Conservation (phyloP, 2,113 vertebrate species). For the Paradisaea rubra region DNA sequence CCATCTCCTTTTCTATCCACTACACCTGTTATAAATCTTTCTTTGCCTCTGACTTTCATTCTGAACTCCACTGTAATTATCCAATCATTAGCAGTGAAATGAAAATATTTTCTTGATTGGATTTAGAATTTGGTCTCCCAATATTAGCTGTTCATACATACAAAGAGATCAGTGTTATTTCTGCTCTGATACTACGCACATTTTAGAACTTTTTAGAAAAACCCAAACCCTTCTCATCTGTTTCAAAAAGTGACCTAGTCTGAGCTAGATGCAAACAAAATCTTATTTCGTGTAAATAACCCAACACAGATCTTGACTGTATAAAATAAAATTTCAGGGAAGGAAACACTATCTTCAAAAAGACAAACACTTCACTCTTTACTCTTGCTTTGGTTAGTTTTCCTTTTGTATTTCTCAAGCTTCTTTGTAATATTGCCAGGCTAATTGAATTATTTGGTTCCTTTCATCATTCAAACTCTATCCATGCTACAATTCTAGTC, state of each 20-base stretch:
- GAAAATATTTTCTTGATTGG: background rate
- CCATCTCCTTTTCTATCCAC: background rate
- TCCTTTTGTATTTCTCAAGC: background rate
- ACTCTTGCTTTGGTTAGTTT: background rate
- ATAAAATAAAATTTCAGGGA: background rate
- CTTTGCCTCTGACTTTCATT: background rate
- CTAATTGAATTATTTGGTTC: background rate
- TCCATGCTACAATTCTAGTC: background rate
- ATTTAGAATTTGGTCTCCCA: background rate
- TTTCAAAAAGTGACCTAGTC: background rate
- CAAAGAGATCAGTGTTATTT: background rate
- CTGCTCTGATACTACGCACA: background rate
- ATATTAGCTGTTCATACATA: background rate
- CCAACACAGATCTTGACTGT: background rate
- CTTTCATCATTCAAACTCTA: background rate
- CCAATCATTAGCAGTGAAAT: background rate
- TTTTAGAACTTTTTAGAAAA: background rate
- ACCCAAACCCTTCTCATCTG: background rate
- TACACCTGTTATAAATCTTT: background rate
- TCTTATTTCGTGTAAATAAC: background rate
- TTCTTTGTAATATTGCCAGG: background rate
- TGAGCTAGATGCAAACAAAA: background rate
- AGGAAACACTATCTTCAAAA: background rate
- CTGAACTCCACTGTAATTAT: background rate
- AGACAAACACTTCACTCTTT: background rate